phyloP scores from a whole-genome alignment of 2,797 vertebrate genomes.

The Schizothorax lantsangensis region DNA sequence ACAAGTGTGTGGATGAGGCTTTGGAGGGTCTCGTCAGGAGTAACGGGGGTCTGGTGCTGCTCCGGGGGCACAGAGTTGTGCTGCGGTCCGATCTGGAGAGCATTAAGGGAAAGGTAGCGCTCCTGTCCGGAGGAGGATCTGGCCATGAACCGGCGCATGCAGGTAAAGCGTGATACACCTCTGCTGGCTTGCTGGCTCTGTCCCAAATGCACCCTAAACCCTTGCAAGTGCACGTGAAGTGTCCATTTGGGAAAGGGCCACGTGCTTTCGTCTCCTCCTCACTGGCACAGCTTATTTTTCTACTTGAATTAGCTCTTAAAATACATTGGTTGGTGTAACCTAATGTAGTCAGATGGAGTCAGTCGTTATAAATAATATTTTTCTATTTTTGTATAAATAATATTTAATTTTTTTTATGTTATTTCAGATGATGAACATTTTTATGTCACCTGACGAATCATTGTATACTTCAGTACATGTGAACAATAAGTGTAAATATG shows the following conservation, averaged over 20 bases:
- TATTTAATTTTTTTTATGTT: not conserved
- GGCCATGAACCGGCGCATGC: slow-evolving; percentile 94
- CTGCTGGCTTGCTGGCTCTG: not conserved
- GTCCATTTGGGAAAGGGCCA: no score
- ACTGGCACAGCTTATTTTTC: not conserved
- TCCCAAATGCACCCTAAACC: not conserved
- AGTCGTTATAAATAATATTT: not conserved
- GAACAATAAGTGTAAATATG: no score
- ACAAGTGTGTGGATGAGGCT: slow-evolving; percentile 87
- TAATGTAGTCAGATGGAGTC: not conserved
- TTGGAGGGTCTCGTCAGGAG: slow-evolving; percentile 82
- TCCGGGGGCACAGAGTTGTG: slow-evolving; percentile 86
- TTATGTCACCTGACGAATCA: not conserved
- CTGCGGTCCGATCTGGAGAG: slow-evolving; percentile 81
- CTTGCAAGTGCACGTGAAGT: not conserved
- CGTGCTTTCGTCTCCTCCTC: not conserved
- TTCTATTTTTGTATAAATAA: no score
- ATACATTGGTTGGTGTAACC: not conserved
- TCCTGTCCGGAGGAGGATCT: slow-evolving; percentile 91
- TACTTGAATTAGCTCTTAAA: not conserved
- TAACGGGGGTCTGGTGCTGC: slow-evolving; percentile 73
- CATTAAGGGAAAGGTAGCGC: slow-evolving; percentile 84
- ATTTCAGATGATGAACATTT: not conserved
- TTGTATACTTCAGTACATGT: no score
- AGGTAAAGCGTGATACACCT: slow-evolving; percentile 71